Conservation (phyloP, 2,113 vertebrate genomes). For the Brachionichthys hirsutus region DNA sequence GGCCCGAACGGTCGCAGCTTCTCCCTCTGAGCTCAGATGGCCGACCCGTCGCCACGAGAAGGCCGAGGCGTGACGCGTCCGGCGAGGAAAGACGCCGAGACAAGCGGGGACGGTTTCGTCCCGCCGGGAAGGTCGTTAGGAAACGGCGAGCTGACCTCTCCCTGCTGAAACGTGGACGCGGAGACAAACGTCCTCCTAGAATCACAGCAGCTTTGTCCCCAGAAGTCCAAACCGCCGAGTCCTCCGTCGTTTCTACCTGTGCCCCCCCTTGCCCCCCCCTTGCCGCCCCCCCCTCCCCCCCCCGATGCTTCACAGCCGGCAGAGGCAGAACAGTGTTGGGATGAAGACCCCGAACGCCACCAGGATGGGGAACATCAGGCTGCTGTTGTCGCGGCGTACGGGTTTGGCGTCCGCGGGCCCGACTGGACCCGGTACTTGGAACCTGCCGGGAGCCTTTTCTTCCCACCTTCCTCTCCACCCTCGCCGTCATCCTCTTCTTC, state of each 20-base stretch:
- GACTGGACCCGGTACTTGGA: constrained; percentile 93
- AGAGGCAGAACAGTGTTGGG: constrained; percentile 98
- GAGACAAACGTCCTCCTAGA: too few relatives aligned
- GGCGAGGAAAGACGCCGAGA: constrained; percentile 19
- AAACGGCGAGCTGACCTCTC: too few relatives aligned
- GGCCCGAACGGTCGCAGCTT: too few relatives aligned
- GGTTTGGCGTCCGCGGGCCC: constrained; percentile 94
- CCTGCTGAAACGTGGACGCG: too few relatives aligned
- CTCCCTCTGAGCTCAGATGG: too few relatives aligned
- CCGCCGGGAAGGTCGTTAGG: too few relatives aligned
- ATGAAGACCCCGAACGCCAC: constrained; percentile 99
- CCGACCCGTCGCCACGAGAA: too few relatives aligned
- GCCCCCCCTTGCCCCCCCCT: too few relatives aligned
- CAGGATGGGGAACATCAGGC: constrained; percentile 98
- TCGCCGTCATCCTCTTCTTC: constrained; percentile 92
- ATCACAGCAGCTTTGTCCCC: too few relatives aligned
- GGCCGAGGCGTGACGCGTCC: too few relatives aligned
- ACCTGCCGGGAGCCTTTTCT: constrained; percentile 81
- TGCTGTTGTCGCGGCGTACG: constrained; percentile 99
- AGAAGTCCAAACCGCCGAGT: not conserved
- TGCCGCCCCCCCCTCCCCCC: too few relatives aligned
- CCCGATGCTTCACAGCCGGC: constrained; percentile 85
- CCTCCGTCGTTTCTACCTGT: too few relatives aligned
- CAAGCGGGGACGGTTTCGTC: not conserved
- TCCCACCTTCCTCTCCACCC: constrained; percentile 87